Evolutionary conservation across 2,888 invertebrate species (phyloP).

Genomic region (Timandra comae): DNA sequence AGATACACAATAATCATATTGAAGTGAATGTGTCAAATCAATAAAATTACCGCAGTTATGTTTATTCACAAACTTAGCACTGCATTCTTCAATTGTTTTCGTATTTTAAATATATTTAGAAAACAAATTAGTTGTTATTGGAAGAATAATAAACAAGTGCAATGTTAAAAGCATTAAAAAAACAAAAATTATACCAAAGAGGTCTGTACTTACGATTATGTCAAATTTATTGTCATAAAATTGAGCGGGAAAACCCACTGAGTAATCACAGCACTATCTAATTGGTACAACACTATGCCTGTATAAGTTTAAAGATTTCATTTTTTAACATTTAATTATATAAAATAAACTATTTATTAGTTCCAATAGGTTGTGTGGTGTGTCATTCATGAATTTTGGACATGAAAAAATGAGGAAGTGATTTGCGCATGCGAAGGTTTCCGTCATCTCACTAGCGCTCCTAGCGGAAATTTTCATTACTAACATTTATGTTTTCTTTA

Average conservation of each 20-base stretch:
- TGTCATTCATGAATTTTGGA: slow-evolving; percentile 69
- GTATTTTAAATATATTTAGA: no score
- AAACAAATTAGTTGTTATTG: neutral
- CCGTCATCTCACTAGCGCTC: slow-evolving; percentile 26
- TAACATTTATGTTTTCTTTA: slow-evolving; percentile 1
- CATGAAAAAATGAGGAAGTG: slow-evolving; percentile 45
- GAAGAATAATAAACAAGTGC: neutral
- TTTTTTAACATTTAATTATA: slow-evolving; percentile 59
- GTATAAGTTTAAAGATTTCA: slow-evolving; percentile 48
- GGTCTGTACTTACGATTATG: slow-evolving; percentile 44
- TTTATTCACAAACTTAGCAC: neutral
- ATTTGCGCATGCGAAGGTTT: slow-evolving; percentile 58
- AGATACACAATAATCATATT: slow-evolving; percentile 55
- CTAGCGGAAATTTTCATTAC: slow-evolving; percentile 24
- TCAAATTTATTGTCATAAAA: slow-evolving; percentile 56
- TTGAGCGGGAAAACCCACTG: slow-evolving; percentile 41
- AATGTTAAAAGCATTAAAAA: slow-evolving; percentile 2
- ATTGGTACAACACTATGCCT: slow-evolving; percentile 54
- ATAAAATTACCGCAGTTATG: slow-evolving; percentile 78
- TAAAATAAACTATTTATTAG: slow-evolving; percentile 41
- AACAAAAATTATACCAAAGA: slow-evolving; percentile 36
- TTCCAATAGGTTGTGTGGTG: slow-evolving; percentile 51
- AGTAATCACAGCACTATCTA: slow-evolving; percentile 61
- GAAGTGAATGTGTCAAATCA: slow-evolving; percentile 64
- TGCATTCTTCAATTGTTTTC: neutral